phyloP scores from a whole-genome alignment of 2,797 vertebrate genomes.

The Macroramphosus scolopax region DNA sequence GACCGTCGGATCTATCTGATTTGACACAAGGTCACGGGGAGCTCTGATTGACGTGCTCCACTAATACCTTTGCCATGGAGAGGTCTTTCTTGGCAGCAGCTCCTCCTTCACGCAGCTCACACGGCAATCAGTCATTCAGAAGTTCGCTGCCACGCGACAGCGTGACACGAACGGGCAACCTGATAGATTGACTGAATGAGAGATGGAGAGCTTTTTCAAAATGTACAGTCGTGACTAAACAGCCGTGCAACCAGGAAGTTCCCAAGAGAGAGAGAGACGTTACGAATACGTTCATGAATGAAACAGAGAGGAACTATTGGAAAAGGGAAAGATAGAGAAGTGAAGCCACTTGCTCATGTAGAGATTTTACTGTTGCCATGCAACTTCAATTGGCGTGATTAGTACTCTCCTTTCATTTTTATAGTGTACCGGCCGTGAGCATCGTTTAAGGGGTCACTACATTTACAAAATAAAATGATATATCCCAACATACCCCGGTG shows the following conservation, averaged over 20 bases:
- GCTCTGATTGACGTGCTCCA: slow-evolving; percentile 59
- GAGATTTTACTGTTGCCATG: too few relatives aligned
- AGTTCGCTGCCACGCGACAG: slow-evolving; percentile 46
- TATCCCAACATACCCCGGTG: background rate
- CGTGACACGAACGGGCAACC: slow-evolving; percentile 55
- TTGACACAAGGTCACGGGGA: slow-evolving; percentile 64
- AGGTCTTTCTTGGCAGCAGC: slow-evolving; percentile 54
- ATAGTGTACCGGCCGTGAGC: background rate
- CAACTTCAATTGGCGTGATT: too few relatives aligned
- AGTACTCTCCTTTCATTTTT: background rate
- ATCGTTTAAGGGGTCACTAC: background rate
- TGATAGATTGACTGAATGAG: slow-evolving; percentile 64
- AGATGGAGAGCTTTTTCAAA: slow-evolving; percentile 52
- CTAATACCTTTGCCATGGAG: slow-evolving; percentile 49
- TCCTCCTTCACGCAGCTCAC: slow-evolving; percentile 46
- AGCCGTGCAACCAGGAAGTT: slow-evolving; percentile 2
- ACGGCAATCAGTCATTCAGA: slow-evolving; percentile 67
- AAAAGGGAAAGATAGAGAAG: too few relatives aligned
- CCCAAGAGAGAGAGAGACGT: slow-evolving; percentile 6
- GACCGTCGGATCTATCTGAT: slow-evolving; percentile 29
- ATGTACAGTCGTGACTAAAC: slow-evolving; percentile 37
- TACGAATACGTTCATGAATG: too few relatives aligned
- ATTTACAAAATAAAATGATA: background rate
- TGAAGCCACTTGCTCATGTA: too few relatives aligned
- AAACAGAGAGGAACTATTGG: too few relatives aligned